These are phyloP conservation scores for Branchipolynoe longqiensis DNA, from an alignment of 2,888 invertebrate genomes.

Conservation along the genomic window DNA sequence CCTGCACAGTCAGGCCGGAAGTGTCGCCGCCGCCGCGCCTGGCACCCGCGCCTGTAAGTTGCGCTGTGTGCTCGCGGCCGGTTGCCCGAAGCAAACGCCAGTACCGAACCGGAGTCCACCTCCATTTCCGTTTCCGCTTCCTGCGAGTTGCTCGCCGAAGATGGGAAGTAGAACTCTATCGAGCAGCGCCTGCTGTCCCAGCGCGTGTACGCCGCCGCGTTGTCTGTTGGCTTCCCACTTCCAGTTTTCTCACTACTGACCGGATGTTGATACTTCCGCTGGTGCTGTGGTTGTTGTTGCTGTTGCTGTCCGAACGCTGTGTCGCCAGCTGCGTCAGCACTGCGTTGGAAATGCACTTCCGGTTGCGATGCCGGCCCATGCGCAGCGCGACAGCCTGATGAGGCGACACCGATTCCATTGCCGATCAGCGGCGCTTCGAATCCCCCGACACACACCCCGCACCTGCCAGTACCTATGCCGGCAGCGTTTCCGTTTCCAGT, in stretches of 20 bases:
- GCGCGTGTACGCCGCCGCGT: constrained; percentile 28
- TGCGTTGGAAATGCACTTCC: neutral
- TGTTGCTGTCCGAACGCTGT: neutral
- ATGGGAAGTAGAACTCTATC: constrained; percentile 50
- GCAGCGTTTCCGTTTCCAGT: too few relatives aligned
- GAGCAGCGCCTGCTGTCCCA: constrained; percentile 45
- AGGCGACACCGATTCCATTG: too few relatives aligned
- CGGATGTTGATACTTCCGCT: neutral
- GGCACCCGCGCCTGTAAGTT: constrained; percentile 31
- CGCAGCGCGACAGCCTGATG: too few relatives aligned
- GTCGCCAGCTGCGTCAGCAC: neutral
- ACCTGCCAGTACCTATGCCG: too few relatives aligned
- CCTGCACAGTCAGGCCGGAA: constrained; percentile 39
- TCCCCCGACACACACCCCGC: too few relatives aligned
- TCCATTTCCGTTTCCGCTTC: constrained; percentile 42
- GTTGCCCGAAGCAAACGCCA: constrained; percentile 19
- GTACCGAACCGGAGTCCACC: constrained; percentile 31
- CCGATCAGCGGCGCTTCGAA: too few relatives aligned
- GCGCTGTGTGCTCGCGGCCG: neutral
- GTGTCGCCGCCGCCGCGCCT: constrained; percentile 38
- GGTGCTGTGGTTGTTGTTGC: neutral
- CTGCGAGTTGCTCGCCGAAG: constrained; percentile 1
- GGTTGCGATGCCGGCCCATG: too few relatives aligned
- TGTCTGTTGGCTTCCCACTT: too few relatives aligned
- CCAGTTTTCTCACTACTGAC: neutral